Percentiles rank a stretch among this genome's conserved stretches.
Evolutionary conservation across 2,113 vertebrate genomes (phyloP).

Genomic region (Leptosomus discolor): DNA sequence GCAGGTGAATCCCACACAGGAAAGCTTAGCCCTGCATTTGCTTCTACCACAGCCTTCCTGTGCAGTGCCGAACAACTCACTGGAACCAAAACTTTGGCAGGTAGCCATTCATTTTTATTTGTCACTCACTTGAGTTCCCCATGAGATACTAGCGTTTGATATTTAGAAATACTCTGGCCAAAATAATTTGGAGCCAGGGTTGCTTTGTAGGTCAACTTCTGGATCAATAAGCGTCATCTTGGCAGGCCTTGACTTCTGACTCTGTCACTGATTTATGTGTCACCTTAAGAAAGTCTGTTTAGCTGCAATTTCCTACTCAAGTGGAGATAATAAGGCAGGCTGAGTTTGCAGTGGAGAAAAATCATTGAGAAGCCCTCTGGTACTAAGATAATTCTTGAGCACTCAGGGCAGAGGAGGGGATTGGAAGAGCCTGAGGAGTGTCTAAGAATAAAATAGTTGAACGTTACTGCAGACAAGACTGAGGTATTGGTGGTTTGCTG

Average conservation of each 20-base stretch:
- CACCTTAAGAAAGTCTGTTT: slow-evolving; percentile 31
- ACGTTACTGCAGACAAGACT: background rate
- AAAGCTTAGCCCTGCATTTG: background rate
- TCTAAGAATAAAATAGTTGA: slow-evolving; percentile 6
- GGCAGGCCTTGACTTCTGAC: slow-evolving; percentile 16
- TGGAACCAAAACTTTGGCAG: background rate
- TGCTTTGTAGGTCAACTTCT: slow-evolving; percentile 6
- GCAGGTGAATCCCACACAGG: background rate
- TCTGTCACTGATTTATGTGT: background rate
- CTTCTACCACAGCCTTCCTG: background rate
- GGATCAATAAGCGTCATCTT: background rate
- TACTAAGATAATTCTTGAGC: slow-evolving; percentile 14
- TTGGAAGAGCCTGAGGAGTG: background rate
- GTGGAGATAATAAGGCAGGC: slow-evolving; percentile 21
- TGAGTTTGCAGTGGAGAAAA: background rate
- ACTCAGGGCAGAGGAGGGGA: background rate
- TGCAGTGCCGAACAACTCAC: background rate
- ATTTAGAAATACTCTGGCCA: background rate
- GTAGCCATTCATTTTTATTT: background rate
- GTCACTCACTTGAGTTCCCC: background rate
- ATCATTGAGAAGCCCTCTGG: background rate
- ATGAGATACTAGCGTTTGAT: background rate
- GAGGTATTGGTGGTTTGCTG: background rate
- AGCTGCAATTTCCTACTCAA: slow-evolving; percentile 16
- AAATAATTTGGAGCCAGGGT: background rate